These are phyloP conservation scores for Acanthurus leucopareius DNA, from an alignment of 2,797 vertebrate species.

Conservation along the genomic window DNA sequence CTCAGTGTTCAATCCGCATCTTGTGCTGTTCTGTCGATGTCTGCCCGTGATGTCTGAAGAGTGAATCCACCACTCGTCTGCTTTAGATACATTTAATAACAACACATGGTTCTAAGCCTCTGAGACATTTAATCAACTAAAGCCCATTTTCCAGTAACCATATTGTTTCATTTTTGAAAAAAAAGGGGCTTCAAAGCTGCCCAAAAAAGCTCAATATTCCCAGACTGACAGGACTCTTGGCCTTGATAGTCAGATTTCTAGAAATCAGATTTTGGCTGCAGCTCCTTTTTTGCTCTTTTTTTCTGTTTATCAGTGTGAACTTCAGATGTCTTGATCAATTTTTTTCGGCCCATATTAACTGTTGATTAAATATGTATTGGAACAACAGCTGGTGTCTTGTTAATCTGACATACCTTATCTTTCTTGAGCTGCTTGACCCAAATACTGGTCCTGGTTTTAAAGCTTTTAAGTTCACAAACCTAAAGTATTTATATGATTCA, in stretches of 20 bases:
- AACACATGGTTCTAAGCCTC: slow-evolving; percentile 48
- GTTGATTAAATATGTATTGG: not conserved
- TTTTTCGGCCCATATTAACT: not conserved
- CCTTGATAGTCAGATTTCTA: slow-evolving; percentile 18
- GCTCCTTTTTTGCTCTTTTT: not conserved
- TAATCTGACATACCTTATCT: not conserved
- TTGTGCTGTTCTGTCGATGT: slow-evolving; percentile 17
- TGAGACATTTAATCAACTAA: slow-evolving; percentile 60
- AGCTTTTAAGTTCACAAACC: not conserved
- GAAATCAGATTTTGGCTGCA: not conserved
- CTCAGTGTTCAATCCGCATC: slow-evolving; percentile 23
- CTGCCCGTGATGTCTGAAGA: slow-evolving; percentile 1
- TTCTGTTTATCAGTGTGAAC: not conserved
- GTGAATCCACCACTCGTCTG: slow-evolving; percentile 37
- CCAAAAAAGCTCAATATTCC: slow-evolving; percentile 10
- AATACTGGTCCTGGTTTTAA: not conserved
- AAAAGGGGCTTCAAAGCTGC: slow-evolving; percentile 26
- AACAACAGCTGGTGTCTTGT: not conserved
- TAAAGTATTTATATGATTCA: not conserved
- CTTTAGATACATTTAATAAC: slow-evolving; percentile 59
- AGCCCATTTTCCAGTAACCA: slow-evolving; percentile 55
- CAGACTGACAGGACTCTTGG: slow-evolving; percentile 9
- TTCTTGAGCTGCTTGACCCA: not conserved
- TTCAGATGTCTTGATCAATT: not conserved
- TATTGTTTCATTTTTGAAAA: slow-evolving; percentile 37